phyloP scores from a whole-genome alignment of 1,140 invertebrate species.

The Euwallacea fornicatus region DNA sequence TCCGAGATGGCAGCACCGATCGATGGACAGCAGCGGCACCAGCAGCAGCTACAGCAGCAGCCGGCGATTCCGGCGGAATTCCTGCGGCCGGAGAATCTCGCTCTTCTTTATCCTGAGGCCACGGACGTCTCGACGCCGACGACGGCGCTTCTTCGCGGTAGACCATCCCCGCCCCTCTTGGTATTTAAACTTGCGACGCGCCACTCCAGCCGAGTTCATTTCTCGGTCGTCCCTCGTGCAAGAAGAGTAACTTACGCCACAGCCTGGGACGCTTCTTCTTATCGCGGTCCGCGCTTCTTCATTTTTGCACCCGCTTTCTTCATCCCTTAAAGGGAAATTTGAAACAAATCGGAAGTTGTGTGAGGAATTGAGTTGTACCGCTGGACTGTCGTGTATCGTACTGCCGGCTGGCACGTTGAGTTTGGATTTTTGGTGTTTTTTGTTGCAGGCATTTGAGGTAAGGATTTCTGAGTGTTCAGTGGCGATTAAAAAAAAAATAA shows the following conservation, averaged over 20 bases:
- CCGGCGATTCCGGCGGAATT: slow-evolving; percentile 31
- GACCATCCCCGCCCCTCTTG: slow-evolving; percentile 34
- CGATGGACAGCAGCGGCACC: neutral
- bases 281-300: slow-evolving; percentile 22
- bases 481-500: no score
- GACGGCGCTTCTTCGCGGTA: slow-evolving; percentile 20
- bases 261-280: slow-evolving; percentile 10
- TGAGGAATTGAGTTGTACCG: neutral
- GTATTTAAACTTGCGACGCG: slow-evolving; percentile 36
- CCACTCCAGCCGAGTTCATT: slow-evolving; percentile 36
- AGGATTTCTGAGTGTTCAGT: no score
- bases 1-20: slow-evolving; percentile 24
- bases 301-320: neutral
- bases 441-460: neutral
- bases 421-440: slow-evolving; percentile 15
- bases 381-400: slow-evolving; percentile 11
- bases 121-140: slow-evolving; percentile 20
- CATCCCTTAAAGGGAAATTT: neutral
- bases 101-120: slow-evolving; percentile 35
- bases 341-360: neutral
- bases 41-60: neutral
- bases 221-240: slow-evolving; percentile 32
- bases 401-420: neutral
- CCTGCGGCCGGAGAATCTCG: slow-evolving; percentile 25
- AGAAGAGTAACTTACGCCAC: slow-evolving; percentile 21